These are phyloP conservation scores for Cosmopolites sordidus DNA, from an alignment of 2,888 invertebrate species.

Conservation along the genomic window DNA sequence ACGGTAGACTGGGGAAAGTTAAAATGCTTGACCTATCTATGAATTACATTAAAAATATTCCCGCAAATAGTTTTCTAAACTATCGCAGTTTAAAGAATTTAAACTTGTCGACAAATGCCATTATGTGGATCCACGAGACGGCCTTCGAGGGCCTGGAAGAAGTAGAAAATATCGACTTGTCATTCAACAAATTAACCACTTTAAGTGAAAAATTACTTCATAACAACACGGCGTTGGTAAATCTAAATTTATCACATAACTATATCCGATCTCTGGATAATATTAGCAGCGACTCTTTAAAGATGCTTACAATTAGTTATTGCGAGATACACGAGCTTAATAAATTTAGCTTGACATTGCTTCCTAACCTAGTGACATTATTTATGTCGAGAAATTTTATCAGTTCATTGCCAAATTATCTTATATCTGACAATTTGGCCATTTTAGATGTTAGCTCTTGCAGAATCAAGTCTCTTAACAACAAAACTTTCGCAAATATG, in stretches of 20 bases:
- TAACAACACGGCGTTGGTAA: slow-evolving; percentile 57
- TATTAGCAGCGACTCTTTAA: slow-evolving; percentile 56
- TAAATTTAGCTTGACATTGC: slow-evolving; percentile 54
- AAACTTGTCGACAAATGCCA: slow-evolving; percentile 64
- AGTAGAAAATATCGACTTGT: slow-evolving; percentile 62
- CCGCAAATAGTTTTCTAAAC: slow-evolving; percentile 57
- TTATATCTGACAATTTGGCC: slow-evolving; percentile 59
- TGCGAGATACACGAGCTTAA: slow-evolving; percentile 62
- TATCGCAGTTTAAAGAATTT: slow-evolving; percentile 58
- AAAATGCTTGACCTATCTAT: slow-evolving; percentile 57
- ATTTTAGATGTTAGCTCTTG: slow-evolving; percentile 59
- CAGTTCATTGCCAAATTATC: slow-evolving; percentile 57
- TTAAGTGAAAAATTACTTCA: slow-evolving; percentile 58
- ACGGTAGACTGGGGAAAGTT: slow-evolving; percentile 60
- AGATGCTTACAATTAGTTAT: slow-evolving; percentile 58
- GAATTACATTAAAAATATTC: slow-evolving; percentile 60
- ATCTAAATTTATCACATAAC: slow-evolving; percentile 63
- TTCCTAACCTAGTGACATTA: slow-evolving; percentile 57
- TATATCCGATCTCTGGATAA: slow-evolving; percentile 58
- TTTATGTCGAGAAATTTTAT: slow-evolving; percentile 66
- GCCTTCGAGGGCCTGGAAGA: slow-evolving; percentile 58
- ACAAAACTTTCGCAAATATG: slow-evolving; percentile 60
- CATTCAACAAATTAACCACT: slow-evolving; percentile 62
- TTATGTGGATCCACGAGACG: slow-evolving; percentile 56
- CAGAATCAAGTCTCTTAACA: slow-evolving; percentile 58